Conservation (phyloP, 2,888 invertebrate species). For the Sminthurinus aureus region DNA sequence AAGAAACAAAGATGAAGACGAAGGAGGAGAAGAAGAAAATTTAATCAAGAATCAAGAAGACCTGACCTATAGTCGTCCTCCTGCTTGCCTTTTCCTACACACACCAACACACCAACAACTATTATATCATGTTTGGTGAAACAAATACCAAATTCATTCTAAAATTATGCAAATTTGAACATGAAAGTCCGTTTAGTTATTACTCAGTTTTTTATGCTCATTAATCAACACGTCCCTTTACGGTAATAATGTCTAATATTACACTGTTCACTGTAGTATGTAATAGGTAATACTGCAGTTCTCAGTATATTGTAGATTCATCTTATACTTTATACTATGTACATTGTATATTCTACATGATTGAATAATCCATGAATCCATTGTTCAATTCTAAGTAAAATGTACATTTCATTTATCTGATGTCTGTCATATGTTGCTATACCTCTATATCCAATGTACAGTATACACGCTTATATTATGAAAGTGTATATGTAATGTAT, state of each 20-base stretch:
- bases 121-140: neutral
- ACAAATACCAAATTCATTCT: neutral
- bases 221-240: neutral
- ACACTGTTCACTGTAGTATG: neutral
- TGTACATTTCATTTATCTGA: too few relatives aligned
- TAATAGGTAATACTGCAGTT: neutral
- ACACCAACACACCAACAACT: neutral
- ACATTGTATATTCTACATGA: too few relatives aligned
- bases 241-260: neutral
- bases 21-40: constrained; percentile 11
- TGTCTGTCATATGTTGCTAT: too few relatives aligned
- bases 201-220: neutral
- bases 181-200: neutral
- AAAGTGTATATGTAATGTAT: too few relatives aligned
- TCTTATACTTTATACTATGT: neutral
- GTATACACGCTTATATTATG: too few relatives aligned
- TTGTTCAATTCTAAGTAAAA: too few relatives aligned
- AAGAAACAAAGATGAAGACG: neutral
- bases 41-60: constrained; percentile 33
- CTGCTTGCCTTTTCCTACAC: constrained; percentile 1
- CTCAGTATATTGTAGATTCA: too few relatives aligned
- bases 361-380: too few relatives aligned
- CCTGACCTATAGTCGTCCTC: constrained; percentile 43
- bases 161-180: neutral
- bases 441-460: too few relatives aligned